These are phyloP conservation scores for Andrena praecox DNA, from an alignment of 2,888 invertebrate species.

Conservation along the genomic window DNA sequence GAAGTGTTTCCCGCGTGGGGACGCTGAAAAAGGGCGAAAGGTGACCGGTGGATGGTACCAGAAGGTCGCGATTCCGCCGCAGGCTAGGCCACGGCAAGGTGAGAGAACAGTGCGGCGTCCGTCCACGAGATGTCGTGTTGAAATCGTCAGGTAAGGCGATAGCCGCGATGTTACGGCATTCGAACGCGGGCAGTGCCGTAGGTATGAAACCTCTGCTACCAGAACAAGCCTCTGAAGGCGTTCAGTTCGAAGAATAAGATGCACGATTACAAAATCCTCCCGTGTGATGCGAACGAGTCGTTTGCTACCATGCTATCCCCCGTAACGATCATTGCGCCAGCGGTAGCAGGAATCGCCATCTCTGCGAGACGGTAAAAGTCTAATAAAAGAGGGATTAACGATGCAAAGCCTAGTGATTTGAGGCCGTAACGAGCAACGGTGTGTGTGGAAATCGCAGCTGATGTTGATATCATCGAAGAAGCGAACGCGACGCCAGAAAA, in stretches of 20 bases:
- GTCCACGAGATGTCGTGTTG: constrained; percentile 77
- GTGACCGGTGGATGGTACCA: constrained; percentile 74
- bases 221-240: not conserved
- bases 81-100: constrained; percentile 84
- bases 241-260: not conserved
- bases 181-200: constrained; percentile 68
- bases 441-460: not conserved
- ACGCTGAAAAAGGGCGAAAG: constrained; percentile 44
- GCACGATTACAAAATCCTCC: not conserved
- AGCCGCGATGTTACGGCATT: constrained; percentile 56
- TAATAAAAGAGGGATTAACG: constrained; percentile 15
- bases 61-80: constrained; percentile 77
- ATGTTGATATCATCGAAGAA: constrained; percentile 34
- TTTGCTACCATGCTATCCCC: not conserved
- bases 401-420: not conserved
- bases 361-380: not conserved
- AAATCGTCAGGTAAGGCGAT: constrained; percentile 47
- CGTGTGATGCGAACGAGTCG: not conserved
- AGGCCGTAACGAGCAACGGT: not conserved
- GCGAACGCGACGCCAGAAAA: constrained; percentile 28
- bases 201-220: constrained; percentile 6
- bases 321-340: not conserved
- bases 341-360: not conserved
- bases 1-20: not conserved
- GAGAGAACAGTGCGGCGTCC: constrained; percentile 74